A percentile compares a stretch with the other conserved stretches of the same genome.
Conservation (phyloP, 2,888 invertebrate species). For the Cheilosia urbana region DNA sequence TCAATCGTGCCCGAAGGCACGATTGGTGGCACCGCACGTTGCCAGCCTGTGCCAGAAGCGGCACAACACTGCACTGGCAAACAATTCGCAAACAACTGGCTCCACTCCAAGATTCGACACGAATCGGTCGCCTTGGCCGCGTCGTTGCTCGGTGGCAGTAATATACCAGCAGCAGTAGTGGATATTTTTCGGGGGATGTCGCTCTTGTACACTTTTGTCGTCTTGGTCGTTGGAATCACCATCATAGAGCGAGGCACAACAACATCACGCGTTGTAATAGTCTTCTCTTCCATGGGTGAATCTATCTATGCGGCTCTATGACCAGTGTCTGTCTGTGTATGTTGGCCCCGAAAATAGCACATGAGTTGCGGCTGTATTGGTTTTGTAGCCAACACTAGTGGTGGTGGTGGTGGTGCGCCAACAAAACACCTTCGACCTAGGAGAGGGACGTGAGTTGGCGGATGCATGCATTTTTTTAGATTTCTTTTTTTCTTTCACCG, state of each 20-base stretch:
- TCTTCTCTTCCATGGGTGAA: slow-evolving; percentile 43
- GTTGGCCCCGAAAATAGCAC: slow-evolving; percentile 71
- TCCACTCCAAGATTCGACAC: slow-evolving; percentile 80
- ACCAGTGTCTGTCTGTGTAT: slow-evolving; percentile 43
- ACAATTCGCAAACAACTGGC: slow-evolving; percentile 82
- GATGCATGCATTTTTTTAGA: slow-evolving; percentile 55
- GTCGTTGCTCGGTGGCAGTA: slow-evolving; percentile 71
- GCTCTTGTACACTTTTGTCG: slow-evolving; percentile 71
- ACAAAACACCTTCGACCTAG: slow-evolving; percentile 16
- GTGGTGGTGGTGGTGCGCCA: slow-evolving; percentile 47
- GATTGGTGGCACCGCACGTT: slow-evolving; percentile 78
- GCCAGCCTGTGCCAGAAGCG: slow-evolving; percentile 79
- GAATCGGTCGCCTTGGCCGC: slow-evolving; percentile 75
- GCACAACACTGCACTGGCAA: slow-evolving; percentile 79
- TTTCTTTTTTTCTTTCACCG: slow-evolving; percentile 22
- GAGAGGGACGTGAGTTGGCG: slow-evolving; percentile 49
- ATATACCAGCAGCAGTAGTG: slow-evolving; percentile 56
- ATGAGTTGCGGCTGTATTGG: slow-evolving; percentile 46
- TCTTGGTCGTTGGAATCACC: slow-evolving; percentile 66
- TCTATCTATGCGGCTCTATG: slow-evolving; percentile 40
- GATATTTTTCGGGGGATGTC: slow-evolving; percentile 74
- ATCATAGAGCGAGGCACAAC: slow-evolving; percentile 49
- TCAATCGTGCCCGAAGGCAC: slow-evolving; percentile 80
- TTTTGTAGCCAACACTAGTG: slow-evolving; percentile 13
- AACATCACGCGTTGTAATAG: slow-evolving; percentile 20